phyloP scores from a whole-genome alignment of 1,140 invertebrate species.

The Aphaenogaster rudis region DNA sequence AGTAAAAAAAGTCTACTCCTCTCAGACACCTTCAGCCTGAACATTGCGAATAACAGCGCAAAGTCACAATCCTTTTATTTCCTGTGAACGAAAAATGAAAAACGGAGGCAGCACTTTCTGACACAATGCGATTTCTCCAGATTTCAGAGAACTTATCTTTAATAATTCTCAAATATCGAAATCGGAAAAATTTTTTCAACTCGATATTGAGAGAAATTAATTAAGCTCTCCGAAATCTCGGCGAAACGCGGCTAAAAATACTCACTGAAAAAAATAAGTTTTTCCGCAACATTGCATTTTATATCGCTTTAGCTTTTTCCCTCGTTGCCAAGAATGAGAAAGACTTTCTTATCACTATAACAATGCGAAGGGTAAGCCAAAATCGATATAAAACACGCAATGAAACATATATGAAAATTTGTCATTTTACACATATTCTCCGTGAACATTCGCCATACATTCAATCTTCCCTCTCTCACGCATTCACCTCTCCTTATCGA shows the following conservation, averaged over 20 bases:
- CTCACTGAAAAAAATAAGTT: not conserved
- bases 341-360: not conserved
- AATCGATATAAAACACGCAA: not conserved
- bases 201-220: constrained; percentile 5
- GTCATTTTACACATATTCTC: not conserved
- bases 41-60: constrained; percentile 11
- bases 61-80: not conserved
- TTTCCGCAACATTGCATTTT: not conserved
- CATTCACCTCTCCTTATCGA: not conserved
- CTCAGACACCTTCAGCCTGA: not conserved
- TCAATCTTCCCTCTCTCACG: not conserved
- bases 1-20: not conserved
- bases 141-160: not conserved
- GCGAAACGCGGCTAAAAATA: not conserved
- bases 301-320: not conserved
- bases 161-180: constrained; percentile 8
- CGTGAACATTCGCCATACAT: not conserved
- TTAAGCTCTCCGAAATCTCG: constrained; percentile 8
- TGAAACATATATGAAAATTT: not conserved
- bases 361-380: not conserved
- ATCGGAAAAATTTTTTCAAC: not conserved
- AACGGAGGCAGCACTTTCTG: not conserved
- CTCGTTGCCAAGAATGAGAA: not conserved
- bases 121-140: not conserved
- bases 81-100: not conserved